These are phyloP conservation scores for Parauchenoglanis punctatus DNA, from an alignment of 2,797 vertebrate species.

Conservation along the genomic window DNA sequence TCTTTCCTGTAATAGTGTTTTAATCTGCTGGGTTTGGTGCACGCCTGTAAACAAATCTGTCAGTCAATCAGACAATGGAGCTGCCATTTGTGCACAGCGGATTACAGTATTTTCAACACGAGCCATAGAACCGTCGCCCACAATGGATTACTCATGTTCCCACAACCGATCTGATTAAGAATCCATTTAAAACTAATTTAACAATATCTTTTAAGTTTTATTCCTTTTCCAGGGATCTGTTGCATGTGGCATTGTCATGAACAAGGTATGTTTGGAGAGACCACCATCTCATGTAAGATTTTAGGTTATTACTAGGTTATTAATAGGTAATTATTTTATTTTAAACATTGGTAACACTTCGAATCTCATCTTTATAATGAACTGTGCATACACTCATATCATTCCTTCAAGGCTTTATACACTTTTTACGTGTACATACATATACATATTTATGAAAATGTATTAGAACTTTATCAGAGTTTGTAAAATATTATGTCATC, in stretches of 20 bases:
- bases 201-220: too few relatives aligned
- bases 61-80: constrained; percentile 77
- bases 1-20: constrained; percentile 71
- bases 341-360: neutral
- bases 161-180: constrained; percentile 80
- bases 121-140: constrained; percentile 57
- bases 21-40: constrained; percentile 80
- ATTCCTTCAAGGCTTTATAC: neutral
- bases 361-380: neutral
- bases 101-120: constrained; percentile 74
- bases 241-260: constrained; percentile 43
- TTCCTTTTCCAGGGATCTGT: constrained; percentile 44
- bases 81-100: constrained; percentile 76
- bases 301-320: neutral
- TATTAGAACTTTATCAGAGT: neutral
- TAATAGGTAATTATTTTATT: neutral
- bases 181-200: constrained; percentile 51
- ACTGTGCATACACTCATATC: neutral
- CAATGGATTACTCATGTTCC: constrained; percentile 67
- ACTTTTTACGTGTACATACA: too few relatives aligned
- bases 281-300: neutral
- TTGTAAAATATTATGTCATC: neutral
- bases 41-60: constrained; percentile 80
- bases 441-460: neutral
- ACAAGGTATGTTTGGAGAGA: constrained; percentile 24